Evolutionary conservation across 2,888 invertebrate species (phyloP), one percentile per base, ranked within the genome.

Genomic region (Nebria salina): DNA sequence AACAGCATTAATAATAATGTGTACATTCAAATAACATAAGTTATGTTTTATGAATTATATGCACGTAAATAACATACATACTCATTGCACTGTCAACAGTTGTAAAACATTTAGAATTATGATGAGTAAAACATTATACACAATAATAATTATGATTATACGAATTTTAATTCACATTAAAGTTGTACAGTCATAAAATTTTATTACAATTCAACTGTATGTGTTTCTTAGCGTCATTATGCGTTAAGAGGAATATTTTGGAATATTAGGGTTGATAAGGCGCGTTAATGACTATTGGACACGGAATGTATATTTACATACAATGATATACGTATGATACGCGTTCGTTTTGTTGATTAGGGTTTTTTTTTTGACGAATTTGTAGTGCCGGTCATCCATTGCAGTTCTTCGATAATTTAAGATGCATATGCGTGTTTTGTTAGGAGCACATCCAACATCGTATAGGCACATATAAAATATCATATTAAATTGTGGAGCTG

Each of bases 401-500:
- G 70, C 70, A 70, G 20, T 70, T 70, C 34, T 11, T 25, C 34
- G 70, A 26, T 70, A 26, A 34, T 34, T 34, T 20, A 5, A 13
- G 13, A 34, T 70, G 70, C 26, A 70, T 34, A 34, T 54, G 54
- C 54, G 54, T 54, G 54, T 54, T 54, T 8, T 54, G 54, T 34
- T 54, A 13, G 11, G 54, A 54, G 54, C 54, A 13, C 13, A 11
- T 20, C 20, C 20, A 20, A 20, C 20, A 20, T 54, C 8, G 13
- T 54, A 54, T 54, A 54, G 11, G 54, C 7, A 54, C 11, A 54
- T 54, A 54, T 54, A 54, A 54, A 54, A 54, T 54, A 54, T 54
- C 75, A 80, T 80, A 80, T 75, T 75, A 75, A 80, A 80, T 75
- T 65, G 75, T 34, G 13, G 54, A 41, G 26, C 75, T 75, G 43